Conservation (phyloP, 2,113 vertebrate genomes). For the Parus major region DNA sequence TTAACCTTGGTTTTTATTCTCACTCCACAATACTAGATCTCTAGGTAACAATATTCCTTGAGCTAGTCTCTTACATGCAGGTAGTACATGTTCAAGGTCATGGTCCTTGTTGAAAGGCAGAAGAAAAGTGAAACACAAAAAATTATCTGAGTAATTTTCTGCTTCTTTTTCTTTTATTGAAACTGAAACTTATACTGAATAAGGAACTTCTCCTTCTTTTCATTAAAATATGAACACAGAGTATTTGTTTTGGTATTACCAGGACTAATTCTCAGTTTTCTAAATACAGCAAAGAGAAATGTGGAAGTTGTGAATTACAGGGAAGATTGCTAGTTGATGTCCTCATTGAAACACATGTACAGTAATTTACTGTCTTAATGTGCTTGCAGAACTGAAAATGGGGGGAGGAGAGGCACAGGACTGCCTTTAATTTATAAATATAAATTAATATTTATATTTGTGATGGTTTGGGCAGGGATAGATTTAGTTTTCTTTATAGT, state of each 20-base stretch:
- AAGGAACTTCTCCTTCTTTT: background rate
- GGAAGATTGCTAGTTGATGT: background rate
- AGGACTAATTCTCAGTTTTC: background rate
- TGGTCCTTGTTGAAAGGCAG: background rate
- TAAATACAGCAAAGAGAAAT: background rate
- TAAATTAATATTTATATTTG: background rate
- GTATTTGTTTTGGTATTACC: background rate
- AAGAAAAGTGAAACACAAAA: background rate
- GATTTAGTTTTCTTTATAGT: background rate
- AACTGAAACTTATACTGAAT: background rate
- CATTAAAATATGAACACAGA: background rate
- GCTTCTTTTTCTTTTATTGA: background rate
- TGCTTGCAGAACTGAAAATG: background rate
- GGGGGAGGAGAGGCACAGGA: fast-evolving
- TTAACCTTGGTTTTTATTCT: conserved; percentile 29
- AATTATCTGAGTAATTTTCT: background rate
- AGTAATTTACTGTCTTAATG: background rate
- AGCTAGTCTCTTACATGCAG: background rate
- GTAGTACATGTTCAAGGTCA: background rate
- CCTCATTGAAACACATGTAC: background rate
- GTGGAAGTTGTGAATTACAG: background rate
- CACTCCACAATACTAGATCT: background rate
- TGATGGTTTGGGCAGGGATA: background rate
- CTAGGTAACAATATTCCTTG: background rate
- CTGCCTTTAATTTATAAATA: no score